These are phyloP conservation scores for Mastacembelus armatus DNA, from an alignment of 2,797 vertebrate genomes.

Conservation along the genomic window DNA sequence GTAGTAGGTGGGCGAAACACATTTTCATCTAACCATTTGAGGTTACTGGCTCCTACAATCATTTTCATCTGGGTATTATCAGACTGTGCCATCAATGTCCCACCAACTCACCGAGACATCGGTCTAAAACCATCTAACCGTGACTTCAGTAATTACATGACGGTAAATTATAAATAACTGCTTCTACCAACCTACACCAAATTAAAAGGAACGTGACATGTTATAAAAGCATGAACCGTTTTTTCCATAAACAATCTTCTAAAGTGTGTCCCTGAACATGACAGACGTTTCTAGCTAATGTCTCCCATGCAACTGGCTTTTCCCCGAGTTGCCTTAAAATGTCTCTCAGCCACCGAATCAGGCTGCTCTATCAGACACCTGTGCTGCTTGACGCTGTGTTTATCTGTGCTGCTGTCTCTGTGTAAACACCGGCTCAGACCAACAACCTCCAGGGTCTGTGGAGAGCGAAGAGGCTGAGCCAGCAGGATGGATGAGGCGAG, in stretches of 20 bases:
- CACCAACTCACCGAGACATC: background rate
- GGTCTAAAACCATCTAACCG: background rate
- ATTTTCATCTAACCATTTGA: background rate
- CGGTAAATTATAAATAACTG: background rate
- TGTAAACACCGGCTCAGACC: conserved; percentile 72
- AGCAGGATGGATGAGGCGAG: conserved; percentile 73
- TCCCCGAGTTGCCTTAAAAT: conserved; percentile 18
- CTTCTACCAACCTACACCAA: background rate
- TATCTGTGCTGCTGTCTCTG: conserved; percentile 65
- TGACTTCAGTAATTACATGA: background rate
- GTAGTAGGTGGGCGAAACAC: conserved; percentile 1
- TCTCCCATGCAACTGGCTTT: conserved; percentile 25
- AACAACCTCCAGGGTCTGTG: conserved; percentile 63
- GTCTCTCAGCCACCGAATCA: conserved; percentile 62
- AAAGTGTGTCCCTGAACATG: conserved; percentile 29
- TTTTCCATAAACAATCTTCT: conserved; percentile 67
- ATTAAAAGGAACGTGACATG: conserved; percentile 19
- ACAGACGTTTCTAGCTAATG: conserved; percentile 31
- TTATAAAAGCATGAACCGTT: conserved; percentile 14
- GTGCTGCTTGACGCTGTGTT: conserved; percentile 66
- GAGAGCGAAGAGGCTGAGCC: conserved; percentile 34
- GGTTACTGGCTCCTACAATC: background rate
- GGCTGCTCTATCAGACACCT: conserved; percentile 69
- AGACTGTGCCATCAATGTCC: background rate
- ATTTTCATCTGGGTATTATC: conserved; percentile 3